Percentiles rank a stretch among this genome's conserved stretches.
These are phyloP conservation scores for Plebejus anna DNA, from an alignment of 2,888 invertebrate species.

Conservation along the genomic window DNA sequence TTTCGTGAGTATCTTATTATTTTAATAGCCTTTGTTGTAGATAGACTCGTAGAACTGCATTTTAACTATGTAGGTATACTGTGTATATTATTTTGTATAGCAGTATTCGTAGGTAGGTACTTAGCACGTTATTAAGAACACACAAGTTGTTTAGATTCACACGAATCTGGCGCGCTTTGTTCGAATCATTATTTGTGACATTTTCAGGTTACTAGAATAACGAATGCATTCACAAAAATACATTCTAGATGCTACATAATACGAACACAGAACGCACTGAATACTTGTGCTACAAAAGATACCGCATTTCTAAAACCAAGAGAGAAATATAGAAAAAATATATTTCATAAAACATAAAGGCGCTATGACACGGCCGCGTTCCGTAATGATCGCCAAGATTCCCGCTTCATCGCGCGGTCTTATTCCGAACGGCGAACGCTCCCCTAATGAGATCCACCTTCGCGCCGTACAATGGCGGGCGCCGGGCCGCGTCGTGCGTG, in stretches of 20 bases:
- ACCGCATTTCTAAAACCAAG: constrained; percentile 42
- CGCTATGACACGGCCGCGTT: constrained; percentile 46
- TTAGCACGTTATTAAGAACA: constrained; percentile 17
- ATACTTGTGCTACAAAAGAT: constrained; percentile 42
- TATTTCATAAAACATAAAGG: constrained; percentile 47
- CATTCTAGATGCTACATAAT: constrained; percentile 33
- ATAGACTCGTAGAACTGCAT: background rate
- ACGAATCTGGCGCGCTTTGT: constrained; percentile 24
- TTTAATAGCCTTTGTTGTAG: background rate
- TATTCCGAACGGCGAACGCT: constrained; percentile 64
- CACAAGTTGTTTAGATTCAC: constrained; percentile 25
- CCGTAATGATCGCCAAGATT: constrained; percentile 76
- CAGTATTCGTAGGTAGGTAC: background rate
- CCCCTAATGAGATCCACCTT: constrained; percentile 77
- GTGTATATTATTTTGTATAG: background rate
- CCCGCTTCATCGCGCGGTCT: constrained; percentile 71
- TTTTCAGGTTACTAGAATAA: constrained; percentile 32
- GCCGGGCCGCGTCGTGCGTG: constrained; percentile 57
- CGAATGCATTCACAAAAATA: constrained; percentile 33
- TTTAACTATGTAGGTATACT: background rate
- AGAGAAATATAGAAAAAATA: constrained; percentile 43
- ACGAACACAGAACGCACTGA: constrained; percentile 37
- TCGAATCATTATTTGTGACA: constrained; percentile 26
- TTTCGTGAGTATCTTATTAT: constrained; percentile 2
- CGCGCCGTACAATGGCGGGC: constrained; percentile 34